Evolutionary conservation across 1,140 invertebrate species (phyloP).

Genomic region (Rhopalosiphum maidis): DNA sequence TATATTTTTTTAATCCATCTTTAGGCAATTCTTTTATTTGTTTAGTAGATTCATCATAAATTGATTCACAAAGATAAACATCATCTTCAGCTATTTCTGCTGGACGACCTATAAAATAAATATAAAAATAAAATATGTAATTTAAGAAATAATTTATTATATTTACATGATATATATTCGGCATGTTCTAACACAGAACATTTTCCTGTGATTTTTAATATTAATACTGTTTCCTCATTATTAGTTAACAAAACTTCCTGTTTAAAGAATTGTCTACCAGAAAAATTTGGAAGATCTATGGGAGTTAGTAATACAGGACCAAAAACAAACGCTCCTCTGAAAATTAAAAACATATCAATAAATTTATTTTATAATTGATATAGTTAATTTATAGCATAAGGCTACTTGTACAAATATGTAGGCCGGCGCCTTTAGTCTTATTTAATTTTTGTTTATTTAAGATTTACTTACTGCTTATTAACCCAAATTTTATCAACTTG

Average conservation of each 20-base stretch:
- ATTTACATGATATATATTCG: constrained; percentile 86
- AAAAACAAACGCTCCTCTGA: constrained; percentile 85
- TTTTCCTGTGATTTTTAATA: constrained; percentile 88
- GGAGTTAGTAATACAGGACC: constrained; percentile 93
- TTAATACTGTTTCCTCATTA: constrained; percentile 88
- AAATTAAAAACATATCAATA: constrained; percentile 62
- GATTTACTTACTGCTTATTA: constrained; percentile 73
- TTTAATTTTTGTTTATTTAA: background rate
- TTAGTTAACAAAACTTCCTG: constrained; percentile 93
- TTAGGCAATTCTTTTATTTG: constrained; percentile 76
- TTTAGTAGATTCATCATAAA: constrained; percentile 89
- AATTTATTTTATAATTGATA: background rate
- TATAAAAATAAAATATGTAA: background rate
- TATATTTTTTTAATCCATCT: constrained; percentile 82
- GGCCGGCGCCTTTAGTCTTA: background rate
- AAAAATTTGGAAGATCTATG: constrained; percentile 80
- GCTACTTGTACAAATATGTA: background rate
- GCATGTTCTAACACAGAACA: constrained; percentile 90
- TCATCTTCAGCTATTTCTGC: constrained; percentile 94
- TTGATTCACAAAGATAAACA: constrained; percentile 91
- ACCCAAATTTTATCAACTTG: constrained; percentile 95
- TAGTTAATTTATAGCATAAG: background rate
- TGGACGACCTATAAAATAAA: constrained; percentile 74
- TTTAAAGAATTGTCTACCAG: constrained; percentile 85
- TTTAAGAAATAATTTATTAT: background rate